phyloP scores from a whole-genome alignment of 2,113 vertebrate genomes.

The Rhinopomastus cyanomelas region DNA sequence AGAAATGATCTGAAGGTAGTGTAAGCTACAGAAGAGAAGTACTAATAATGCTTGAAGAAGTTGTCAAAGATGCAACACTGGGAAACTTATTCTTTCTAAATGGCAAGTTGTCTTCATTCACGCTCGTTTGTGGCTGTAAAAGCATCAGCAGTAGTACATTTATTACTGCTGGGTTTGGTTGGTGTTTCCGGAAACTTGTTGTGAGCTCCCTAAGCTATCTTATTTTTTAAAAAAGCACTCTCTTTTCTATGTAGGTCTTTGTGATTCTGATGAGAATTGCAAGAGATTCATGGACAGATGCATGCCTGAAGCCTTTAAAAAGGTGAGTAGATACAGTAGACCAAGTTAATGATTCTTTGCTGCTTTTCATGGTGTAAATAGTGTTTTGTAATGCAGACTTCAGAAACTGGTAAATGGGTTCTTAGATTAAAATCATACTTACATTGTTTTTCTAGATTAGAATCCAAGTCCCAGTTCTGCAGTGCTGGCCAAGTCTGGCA shows the following conservation, averaged over 20 bases:
- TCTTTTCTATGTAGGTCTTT: slow-evolving; percentile 83
- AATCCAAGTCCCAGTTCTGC: background rate
- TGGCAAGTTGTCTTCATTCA: background rate
- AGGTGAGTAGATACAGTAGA: slow-evolving; percentile 75
- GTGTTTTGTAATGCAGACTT: background rate
- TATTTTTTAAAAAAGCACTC: background rate
- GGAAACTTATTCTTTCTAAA: background rate
- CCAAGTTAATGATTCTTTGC: background rate
- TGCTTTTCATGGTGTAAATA: background rate
- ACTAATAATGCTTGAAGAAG: background rate
- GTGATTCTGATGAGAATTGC: slow-evolving; percentile 97
- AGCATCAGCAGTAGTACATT: background rate
- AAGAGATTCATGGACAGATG: slow-evolving; percentile 96
- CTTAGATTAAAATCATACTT: background rate
- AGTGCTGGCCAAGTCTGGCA: background rate
- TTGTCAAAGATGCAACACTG: background rate
- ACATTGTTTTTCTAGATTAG: background rate
- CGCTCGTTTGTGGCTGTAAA: background rate
- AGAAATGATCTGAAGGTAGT: background rate
- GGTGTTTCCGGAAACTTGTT: background rate
- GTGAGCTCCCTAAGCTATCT: background rate
- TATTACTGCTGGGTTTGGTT: background rate
- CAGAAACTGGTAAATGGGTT: background rate
- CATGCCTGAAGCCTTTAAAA: slow-evolving; percentile 99
- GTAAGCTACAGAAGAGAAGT: background rate